Conservation (phyloP, 2,888 invertebrate genomes). For the Napeogenes sylphis region DNA sequence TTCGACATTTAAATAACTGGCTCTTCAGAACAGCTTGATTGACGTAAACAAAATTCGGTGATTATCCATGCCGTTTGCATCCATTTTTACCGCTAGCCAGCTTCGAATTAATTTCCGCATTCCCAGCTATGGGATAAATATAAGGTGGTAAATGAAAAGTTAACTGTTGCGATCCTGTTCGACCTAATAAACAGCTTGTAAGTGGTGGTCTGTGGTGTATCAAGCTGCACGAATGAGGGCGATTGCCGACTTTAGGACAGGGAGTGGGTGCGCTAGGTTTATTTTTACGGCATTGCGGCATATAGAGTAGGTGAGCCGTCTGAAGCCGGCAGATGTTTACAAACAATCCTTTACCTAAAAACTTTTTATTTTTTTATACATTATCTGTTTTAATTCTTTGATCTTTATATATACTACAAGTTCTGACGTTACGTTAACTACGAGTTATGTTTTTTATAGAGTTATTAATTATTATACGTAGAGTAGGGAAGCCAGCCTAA, state of each 20-base stretch:
- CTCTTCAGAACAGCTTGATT: constrained; percentile 39
- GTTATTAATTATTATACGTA: too few relatives aligned
- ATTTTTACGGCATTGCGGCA: constrained; percentile 64
- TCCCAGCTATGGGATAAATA: background rate
- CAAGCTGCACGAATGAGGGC: constrained; percentile 51
- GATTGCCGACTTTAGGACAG: constrained; percentile 38
- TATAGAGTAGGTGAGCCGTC: constrained; percentile 36
- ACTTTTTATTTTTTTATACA: background rate
- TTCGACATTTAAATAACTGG: constrained; percentile 49
- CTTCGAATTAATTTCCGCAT: background rate
- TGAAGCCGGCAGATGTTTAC: constrained; percentile 12
- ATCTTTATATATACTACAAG: too few relatives aligned
- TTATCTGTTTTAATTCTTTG: too few relatives aligned
- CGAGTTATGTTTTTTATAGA: too few relatives aligned
- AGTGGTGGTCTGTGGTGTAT: constrained; percentile 60
- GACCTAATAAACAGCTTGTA: constrained; percentile 58
- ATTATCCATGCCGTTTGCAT: constrained; percentile 14
- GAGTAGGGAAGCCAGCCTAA: too few relatives aligned
- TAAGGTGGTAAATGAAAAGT: background rate
- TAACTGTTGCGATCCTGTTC: constrained; percentile 53
- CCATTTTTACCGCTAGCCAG: background rate
- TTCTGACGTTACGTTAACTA: too few relatives aligned
- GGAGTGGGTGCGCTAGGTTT: constrained; percentile 41
- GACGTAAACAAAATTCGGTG: constrained; percentile 39
- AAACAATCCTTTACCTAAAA: constrained; percentile 11